Evolutionary conservation across 2,888 invertebrate genomes (phyloP), one percentile per base, ranked within the genome.

Genomic region (Acrobasis suavella): DNA sequence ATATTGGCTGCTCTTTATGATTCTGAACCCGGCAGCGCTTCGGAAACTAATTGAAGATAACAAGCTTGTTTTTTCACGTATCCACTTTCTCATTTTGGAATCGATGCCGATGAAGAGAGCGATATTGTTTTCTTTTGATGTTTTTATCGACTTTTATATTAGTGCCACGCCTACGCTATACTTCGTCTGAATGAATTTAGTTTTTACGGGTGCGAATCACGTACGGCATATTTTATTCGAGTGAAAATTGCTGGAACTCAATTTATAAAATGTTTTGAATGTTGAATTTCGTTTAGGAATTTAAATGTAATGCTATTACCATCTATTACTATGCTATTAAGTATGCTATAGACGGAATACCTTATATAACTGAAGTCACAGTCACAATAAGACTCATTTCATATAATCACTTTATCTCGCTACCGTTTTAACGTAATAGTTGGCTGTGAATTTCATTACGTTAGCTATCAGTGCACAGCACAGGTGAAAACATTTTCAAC

Each of bases 11-110:
- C 76, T 80, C 81, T 83, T 86, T 87, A 88, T 82, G 83, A 83
- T 80, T 83, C 84, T 72, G 76, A 76, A 65, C 78, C 72, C 82
- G 79, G 77, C 80, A 81, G 75, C 78, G 78, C 80, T 83, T 85
- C 78, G 80, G 75, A 85, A 87, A 87, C 81, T 86, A 88, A 90
- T 89, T 86, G 86, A 86, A 87, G 83, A 86, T 87, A 89, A 86
- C 85, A 85, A 86, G 80, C 78, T 84, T 86, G 85, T 85, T 89
- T 88, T 89, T 87, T 83, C 80, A 78, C 72, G 72, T 77, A 76
- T 78, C 73, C 68, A 72, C 70, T 81, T 80, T 74, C 80, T 82
- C 78, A 77, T 83, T 87, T 86, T 83, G 72, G 72, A 81, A 80
- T 79, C 73, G 73, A 70, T 72, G 73, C 69, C 75, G 77, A 77